Conservation (phyloP, 2,797 vertebrate species). For the Galago senegalensis region DNA sequence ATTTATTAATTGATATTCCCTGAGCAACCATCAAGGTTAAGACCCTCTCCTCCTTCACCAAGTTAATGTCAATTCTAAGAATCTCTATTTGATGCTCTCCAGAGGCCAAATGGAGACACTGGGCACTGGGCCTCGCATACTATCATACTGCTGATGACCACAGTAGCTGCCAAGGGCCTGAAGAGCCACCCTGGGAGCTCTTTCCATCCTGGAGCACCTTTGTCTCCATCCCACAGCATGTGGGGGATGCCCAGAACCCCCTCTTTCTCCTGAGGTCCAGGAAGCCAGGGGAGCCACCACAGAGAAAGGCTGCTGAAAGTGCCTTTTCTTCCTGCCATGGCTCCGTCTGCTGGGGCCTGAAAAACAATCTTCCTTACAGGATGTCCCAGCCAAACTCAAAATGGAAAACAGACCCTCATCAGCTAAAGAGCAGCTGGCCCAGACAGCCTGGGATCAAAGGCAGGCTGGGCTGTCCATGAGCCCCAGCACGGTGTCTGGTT, state of each 20-base stretch:
- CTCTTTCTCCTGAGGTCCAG: not conserved
- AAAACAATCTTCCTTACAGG: slow-evolving; percentile 78
- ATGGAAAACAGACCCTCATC: slow-evolving; percentile 86
- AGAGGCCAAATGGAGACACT: rapidly evolving
- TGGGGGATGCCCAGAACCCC: not conserved
- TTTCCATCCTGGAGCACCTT: not conserved
- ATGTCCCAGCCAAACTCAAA: slow-evolving; percentile 75
- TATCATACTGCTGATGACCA: rapidly evolving
- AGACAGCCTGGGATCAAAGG: slow-evolving; percentile 87
- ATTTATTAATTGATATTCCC: not conserved
- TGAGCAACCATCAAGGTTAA: not conserved
- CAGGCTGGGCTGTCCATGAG: slow-evolving; percentile 66
- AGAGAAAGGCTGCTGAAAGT: slow-evolving; percentile 17
- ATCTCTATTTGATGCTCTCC: too few species aligned
- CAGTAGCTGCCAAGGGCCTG: rapidly evolving
- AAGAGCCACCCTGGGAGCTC: not conserved
- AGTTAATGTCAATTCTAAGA: not conserved
- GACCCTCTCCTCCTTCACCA: not conserved
- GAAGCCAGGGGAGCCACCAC: not conserved
- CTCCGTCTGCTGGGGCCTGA: slow-evolving; percentile 82
- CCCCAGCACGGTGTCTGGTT: slow-evolving; percentile 81
- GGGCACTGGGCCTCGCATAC: rapidly evolving
- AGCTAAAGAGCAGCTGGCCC: slow-evolving; percentile 69
- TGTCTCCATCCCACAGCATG: not conserved
- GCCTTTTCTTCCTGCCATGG: slow-evolving; percentile 67